A percentile compares a stretch with the other conserved stretches of the same genome.
Conservation (phyloP, 2,797 vertebrate genomes). For the Thaleichthys pacificus region DNA sequence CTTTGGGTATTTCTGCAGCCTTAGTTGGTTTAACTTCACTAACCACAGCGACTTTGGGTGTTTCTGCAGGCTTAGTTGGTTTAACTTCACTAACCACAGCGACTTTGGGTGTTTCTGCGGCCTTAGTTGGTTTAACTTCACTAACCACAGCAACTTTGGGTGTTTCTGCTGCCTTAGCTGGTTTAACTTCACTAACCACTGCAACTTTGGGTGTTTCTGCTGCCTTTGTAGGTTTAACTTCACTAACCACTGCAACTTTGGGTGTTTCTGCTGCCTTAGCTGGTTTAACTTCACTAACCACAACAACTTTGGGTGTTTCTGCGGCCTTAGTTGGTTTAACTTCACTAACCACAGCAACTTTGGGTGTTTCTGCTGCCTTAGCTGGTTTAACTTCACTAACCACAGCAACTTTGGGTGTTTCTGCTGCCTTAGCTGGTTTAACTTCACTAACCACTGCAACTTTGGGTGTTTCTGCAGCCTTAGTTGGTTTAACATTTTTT, state of each 20-base stretch:
- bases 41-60: neutral
- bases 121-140: conserved; percentile 21
- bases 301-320: neutral
- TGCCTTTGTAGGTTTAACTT: conserved; percentile 15
- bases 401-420: neutral
- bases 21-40: conserved; percentile 20
- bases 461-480: conserved; percentile 14
- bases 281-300: neutral
- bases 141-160: conserved; percentile 1
- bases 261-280: conserved; percentile 7
- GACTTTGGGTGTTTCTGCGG: conserved; percentile 13
- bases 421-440: conserved; percentile 46
- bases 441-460: conserved; percentile 27
- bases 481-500: conserved; percentile 53
- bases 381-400: conserved; percentile 9
- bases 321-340: conserved; percentile 4
- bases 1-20: neutral
- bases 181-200: neutral
- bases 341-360: neutral
- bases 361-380: neutral
- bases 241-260: conserved; percentile 6
- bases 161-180: neutral
- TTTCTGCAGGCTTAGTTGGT: neutral
- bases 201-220: conserved; percentile 3
- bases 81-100: conserved; percentile 2